Conservation (phyloP, 2,797 vertebrate genomes). For the Gouania willdenowi region DNA sequence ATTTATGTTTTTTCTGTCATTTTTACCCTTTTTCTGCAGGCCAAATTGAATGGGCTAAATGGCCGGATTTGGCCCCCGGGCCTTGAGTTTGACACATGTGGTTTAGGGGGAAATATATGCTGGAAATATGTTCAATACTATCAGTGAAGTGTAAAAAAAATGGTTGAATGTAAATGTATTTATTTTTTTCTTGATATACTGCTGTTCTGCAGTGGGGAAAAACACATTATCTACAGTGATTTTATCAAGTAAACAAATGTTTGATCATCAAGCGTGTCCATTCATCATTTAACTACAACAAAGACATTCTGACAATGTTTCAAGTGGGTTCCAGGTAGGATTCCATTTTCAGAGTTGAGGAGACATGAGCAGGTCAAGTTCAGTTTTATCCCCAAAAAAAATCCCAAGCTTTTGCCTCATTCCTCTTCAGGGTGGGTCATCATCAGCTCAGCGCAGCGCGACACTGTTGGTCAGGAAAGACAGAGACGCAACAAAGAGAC, state of each 20-base stretch:
- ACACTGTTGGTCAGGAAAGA: conserved; percentile 1
- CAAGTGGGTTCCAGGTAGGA: conserved; percentile 74
- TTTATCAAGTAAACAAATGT: conserved; percentile 43
- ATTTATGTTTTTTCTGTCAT: too few species aligned
- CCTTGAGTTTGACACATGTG: too few species aligned
- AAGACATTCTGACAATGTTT: conserved; percentile 37
- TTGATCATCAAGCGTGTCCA: conserved; percentile 6
- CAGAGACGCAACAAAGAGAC: conserved; percentile 10
- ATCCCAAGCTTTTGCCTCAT: conserved; percentile 10
- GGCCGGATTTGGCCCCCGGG: too few species aligned
- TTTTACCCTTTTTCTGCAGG: too few species aligned
- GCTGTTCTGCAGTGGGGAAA: too few species aligned
- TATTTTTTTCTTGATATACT: too few species aligned
- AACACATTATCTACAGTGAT: conserved; percentile 39
- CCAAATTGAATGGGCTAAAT: too few species aligned
- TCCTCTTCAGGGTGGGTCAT: conserved; percentile 59
- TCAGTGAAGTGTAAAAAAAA: too few species aligned
- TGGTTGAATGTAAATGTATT: too few species aligned
- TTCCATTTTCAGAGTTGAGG: conserved; percentile 12
- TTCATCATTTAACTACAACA: conserved; percentile 17
- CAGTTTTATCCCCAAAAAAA: conserved; percentile 3
- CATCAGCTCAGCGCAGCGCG: conserved; percentile 25
- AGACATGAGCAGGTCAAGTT: conserved; percentile 32
- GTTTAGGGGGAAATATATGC: too few species aligned
- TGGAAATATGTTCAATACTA: too few species aligned